Evolutionary conservation across 2,797 vertebrate species (phyloP).

Genomic region (Cetoscarus ocellatus): DNA sequence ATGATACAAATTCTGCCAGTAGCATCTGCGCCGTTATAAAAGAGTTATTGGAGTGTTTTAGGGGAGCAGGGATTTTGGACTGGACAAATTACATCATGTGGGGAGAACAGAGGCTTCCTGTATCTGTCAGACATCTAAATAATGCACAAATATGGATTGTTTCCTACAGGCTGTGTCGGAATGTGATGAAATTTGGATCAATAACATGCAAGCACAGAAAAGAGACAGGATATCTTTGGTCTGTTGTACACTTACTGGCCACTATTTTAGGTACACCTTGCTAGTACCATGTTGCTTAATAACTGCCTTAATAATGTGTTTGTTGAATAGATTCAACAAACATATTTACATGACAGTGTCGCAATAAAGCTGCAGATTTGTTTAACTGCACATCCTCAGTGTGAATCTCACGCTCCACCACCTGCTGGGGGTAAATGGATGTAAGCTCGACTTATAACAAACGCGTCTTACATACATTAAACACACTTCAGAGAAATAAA

Average conservation of each 20-base stretch:
- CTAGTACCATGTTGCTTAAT: no score
- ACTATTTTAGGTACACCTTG: no score
- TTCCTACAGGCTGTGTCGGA: conserved; percentile 3
- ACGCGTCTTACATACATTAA: no score
- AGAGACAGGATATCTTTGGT: neutral
- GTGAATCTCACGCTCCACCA: no score
- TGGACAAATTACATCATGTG: conserved; percentile 45
- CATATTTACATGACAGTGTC: no score
- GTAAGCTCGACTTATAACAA: no score
- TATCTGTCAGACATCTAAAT: conserved; percentile 26
- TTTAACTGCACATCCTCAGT: no score
- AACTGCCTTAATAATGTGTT: no score
- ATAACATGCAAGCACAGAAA: neutral
- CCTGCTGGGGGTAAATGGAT: no score
- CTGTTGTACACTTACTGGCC: neutral
- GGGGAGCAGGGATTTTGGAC: conserved; percentile 40
- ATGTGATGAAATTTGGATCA: conserved; percentile 21
- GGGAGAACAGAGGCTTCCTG: conserved; percentile 22
- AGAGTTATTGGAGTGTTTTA: conserved; percentile 34
- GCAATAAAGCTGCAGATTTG: no score
- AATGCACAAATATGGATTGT: conserved; percentile 11
- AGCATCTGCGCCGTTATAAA: conserved; percentile 23
- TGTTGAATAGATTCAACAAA: no score
- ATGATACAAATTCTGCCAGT: conserved; percentile 45
- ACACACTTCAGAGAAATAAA: no score